Conservation (phyloP, 2,888 invertebrate species). For the Anoncus sp. region DNA sequence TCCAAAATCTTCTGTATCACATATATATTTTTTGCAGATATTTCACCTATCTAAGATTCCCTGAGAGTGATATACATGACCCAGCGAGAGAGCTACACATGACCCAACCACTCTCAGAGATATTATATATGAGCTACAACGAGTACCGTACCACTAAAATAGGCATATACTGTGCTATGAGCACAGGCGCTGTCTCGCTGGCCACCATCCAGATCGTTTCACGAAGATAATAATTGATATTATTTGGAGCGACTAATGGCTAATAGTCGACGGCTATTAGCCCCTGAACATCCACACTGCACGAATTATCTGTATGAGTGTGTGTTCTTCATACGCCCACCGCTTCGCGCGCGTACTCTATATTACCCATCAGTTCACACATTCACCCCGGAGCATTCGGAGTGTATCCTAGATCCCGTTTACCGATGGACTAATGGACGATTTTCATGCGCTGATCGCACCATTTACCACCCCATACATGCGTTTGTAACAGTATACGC, state of each 20-base stretch:
- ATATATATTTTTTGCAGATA: too few species aligned
- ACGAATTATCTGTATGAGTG: background rate
- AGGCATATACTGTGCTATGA: background rate
- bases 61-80: too few species aligned
- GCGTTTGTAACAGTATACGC: slow-evolving; percentile 37
- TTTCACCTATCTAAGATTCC: too few species aligned
- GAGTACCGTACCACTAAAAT: background rate
- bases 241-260: slow-evolving; percentile 65
- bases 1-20: too few species aligned
- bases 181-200: slow-evolving; percentile 19
- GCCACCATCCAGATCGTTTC: slow-evolving; percentile 43
- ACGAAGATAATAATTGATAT: slow-evolving; percentile 66
- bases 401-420: slow-evolving; percentile 21
- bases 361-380: slow-evolving; percentile 48
- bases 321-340: slow-evolving; percentile 26
- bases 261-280: slow-evolving; percentile 68
- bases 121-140: background rate
- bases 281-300: slow-evolving; percentile 8
- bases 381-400: slow-evolving; percentile 38
- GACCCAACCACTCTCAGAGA: background rate
- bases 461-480: slow-evolving; percentile 8
- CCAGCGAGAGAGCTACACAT: slow-evolving; percentile 4
- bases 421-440: slow-evolving; percentile 69
- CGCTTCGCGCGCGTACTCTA: slow-evolving; percentile 25
- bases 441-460: slow-evolving; percentile 73